Base-by-base conservation (phyloP, 2,113 vertebrate species). In the Empidonax traillii region DNA sequence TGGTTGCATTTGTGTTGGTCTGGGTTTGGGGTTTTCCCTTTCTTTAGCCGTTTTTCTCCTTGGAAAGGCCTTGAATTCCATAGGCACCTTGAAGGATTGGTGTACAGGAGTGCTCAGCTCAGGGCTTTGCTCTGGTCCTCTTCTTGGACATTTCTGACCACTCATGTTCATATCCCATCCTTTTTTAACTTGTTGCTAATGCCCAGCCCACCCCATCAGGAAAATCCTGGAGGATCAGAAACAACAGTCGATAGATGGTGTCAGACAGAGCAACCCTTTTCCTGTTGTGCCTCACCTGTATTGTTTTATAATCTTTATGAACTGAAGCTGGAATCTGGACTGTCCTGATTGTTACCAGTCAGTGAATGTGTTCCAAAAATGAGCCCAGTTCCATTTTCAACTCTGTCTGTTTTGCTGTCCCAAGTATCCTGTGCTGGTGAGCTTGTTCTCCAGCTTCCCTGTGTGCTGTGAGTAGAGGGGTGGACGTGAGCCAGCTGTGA, bases 1-100 rank as follows among this genome's bases (percentile, higher is more conserved):
- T 58, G 8, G 1, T 39, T 82, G 5, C 5, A 22, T 65, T 81
- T 66, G 8, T 35, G 12, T 59, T 65, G 8, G 4, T 63, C 73
- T 76, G 1, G 2, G 3, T 17, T 31, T 27, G 35, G 5, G 8
- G 1, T 41, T 83, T 41, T 51, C 8, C 4, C 4, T 63, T 82
- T 67, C 14, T 33, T 81, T 67, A 55, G 6, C 28, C 14, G 9
- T 49, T 52, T 79, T 80, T 61, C 9, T 65, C 55, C 10, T 5
- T 51, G 23, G 53, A 88, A 84, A 62, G 19, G 18, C 51, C 65
- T 92, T 61, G 25, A 76, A 66, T 83, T 90, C 31, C 28, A 9
- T 22, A 10, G 24, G 27, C 55, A 66, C 20, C 22, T 73, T 71
- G 84, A 77, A 53, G 12, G 17, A 22, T 25, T 49, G 11, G 12